Base-by-base conservation (phyloP, 2,888 invertebrate species). In the Quadroppia sp. region DNA sequence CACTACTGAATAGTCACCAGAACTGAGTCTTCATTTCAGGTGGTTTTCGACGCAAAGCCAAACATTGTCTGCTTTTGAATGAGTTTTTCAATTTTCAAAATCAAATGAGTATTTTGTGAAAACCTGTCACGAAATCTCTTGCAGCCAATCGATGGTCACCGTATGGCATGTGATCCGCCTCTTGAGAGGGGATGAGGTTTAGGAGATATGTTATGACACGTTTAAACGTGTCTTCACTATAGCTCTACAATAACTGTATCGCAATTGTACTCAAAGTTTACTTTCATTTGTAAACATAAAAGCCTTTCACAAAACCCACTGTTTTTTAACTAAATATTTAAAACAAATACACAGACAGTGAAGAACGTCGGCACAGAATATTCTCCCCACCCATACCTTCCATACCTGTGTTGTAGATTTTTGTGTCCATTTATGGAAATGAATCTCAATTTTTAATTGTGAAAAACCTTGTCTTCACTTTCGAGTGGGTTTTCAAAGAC, bases 31-130 rank as follows among this genome's bases (percentile, higher is more conserved):
- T 59, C 59, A 59, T 7, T 59, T 7, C 23, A 32, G 59, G 30
- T 59, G 59, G 25, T 30, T 30, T 28, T 59, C 2, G 13, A 59
- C 59, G n/a, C 15, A 30, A 59, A 59, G 30, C 28, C 30, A 59
- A 59, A 59, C 59, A 59, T 59, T 59, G 59, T 59, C 59, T 32
- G 59, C 59, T 28, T 59, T 59, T 30, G n/a, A 59, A 32, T 59
- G 59, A 59, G 32, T 32, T 32, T 59, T 59, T 15, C 13, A 59
- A 56, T 56, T 59, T 59, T 59, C 17, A 28, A 59, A 53, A 59
- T 59, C 59, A 59, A 59, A 59, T 59, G 59, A 59, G 59, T 59
- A 59, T 59, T 59, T 59, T 59, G n/a, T 59, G 59, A 59, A 59
- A 59, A 59, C 59, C 59, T 59, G 59, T 59, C 59, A 59, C 59